A percentile compares a stretch with the other conserved stretches of the same genome.
Conservation (phyloP, 2,113 vertebrate genomes). For the Varanus salvator region DNA sequence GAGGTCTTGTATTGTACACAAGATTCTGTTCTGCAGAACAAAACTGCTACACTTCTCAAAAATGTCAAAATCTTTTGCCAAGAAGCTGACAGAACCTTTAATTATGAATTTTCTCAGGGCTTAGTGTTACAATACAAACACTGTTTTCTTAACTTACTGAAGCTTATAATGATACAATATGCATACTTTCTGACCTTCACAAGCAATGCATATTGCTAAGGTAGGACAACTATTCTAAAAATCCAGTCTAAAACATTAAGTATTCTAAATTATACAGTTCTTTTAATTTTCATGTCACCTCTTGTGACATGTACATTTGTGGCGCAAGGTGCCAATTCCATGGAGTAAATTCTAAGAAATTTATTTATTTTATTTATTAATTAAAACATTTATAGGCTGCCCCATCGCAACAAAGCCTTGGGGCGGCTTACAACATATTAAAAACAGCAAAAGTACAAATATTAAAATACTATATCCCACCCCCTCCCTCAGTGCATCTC, state of each 20-base stretch:
- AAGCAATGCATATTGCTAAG: constrained; percentile 48
- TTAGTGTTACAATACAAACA: constrained; percentile 40
- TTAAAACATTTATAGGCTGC: no score
- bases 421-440: no score
- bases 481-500: no score
- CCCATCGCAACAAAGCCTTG: no score
- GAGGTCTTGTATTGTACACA: constrained; percentile 28
- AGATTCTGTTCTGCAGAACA: constrained; percentile 12
- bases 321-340: neutral
- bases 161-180: constrained; percentile 50
- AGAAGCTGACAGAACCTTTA: constrained; percentile 58
- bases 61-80: constrained; percentile 51
- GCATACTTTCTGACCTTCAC: constrained; percentile 42
- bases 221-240: constrained; percentile 38
- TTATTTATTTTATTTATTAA: no score
- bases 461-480: no score
- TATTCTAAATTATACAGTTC: constrained; percentile 41
- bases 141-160: constrained; percentile 60
- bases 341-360: neutral
- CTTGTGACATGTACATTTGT: neutral
- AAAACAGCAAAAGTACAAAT: no score
- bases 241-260: constrained; percentile 36
- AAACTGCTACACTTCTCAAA: constrained; percentile 37
- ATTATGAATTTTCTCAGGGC: constrained; percentile 54
- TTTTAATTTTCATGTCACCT: constrained; percentile 32